Percentiles rank a stretch among this genome's conserved stretches.
phyloP scores from a whole-genome alignment of 2,888 invertebrate genomes.

The Imbricaverruca yamaguchii region DNA sequence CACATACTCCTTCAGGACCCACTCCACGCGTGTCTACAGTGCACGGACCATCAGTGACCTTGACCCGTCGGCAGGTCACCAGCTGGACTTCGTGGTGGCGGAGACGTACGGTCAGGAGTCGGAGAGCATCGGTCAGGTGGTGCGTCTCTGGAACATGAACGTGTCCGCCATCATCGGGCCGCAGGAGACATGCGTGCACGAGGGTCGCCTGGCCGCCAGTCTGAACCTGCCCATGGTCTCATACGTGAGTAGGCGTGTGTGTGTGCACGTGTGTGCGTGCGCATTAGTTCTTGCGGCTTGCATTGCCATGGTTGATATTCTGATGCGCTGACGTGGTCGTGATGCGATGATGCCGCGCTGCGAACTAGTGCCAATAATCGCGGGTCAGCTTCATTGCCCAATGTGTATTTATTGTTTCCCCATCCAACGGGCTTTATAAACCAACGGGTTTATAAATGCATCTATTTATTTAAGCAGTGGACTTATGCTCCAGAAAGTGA shows the following conservation, averaged over 20 bases:
- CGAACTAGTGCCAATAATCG: too few species aligned
- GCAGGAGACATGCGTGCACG: conserved; percentile 84
- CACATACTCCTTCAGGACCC: too few species aligned
- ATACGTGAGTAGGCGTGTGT: conserved; percentile 61
- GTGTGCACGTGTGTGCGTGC: background rate
- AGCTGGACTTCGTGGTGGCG: conserved; percentile 43
- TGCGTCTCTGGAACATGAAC: conserved; percentile 71
- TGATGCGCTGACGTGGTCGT: too few species aligned
- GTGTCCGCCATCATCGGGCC: conserved; percentile 84
- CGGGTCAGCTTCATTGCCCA: too few species aligned
- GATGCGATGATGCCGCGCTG: too few species aligned
- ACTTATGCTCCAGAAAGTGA: too few species aligned
- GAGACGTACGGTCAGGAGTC: conserved; percentile 88
- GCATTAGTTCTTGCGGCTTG: background rate
- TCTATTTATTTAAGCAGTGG: too few species aligned
- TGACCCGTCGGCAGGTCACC: conserved; percentile 28
- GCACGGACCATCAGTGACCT: background rate
- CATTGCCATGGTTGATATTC: too few species aligned
- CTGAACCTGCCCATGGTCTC: conserved; percentile 94
- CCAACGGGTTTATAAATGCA: too few species aligned
- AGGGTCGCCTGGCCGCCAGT: conserved; percentile 85
- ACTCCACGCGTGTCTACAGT: too few species aligned
- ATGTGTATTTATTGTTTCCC: too few species aligned
- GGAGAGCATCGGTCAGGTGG: conserved; percentile 75
- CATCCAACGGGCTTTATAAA: too few species aligned